Percentiles rank a stretch among this genome's conserved stretches.
phyloP scores from a whole-genome alignment of 2,113 vertebrate species.

The Myanophis thanlyinensis region DNA sequence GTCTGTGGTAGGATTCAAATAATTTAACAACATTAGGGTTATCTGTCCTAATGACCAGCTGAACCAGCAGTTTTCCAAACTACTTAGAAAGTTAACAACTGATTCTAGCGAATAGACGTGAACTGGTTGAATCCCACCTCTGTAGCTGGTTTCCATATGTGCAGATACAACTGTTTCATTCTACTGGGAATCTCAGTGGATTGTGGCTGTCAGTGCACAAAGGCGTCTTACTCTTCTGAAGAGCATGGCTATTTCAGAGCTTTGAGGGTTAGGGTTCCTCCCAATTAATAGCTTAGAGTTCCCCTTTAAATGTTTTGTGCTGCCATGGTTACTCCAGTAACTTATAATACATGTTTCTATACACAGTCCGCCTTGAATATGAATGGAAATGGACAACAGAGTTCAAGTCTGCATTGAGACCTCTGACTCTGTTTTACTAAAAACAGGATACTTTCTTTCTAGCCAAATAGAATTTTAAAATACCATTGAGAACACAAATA shows the following conservation, averaged over 20 bases:
- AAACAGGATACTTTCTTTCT: not conserved
- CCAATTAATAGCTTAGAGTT: not conserved
- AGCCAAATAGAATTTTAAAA: not conserved
- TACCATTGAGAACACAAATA: not conserved
- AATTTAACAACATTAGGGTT: too few relatives aligned
- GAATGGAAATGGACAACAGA: not conserved
- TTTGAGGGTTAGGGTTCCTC: not conserved
- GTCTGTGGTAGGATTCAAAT: too few relatives aligned
- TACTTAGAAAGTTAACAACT: too few relatives aligned
- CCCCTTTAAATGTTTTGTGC: not conserved
- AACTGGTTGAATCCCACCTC: too few relatives aligned
- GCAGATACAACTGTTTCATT: not conserved
- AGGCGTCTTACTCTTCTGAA: not conserved
- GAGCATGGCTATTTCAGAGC: not conserved
- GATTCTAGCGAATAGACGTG: too few relatives aligned
- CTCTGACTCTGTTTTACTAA: not conserved
- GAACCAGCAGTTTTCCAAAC: too few relatives aligned
- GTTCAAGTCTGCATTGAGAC: not conserved
- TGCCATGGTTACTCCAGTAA: not conserved
- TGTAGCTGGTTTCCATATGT: not conserved
- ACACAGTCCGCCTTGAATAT: not conserved
- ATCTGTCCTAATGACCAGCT: too few relatives aligned
- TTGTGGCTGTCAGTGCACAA: not conserved
- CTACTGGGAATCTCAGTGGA: not conserved
- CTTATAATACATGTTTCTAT: not conserved